phyloP scores from a whole-genome alignment of 2,113 vertebrate genomes.

The Syrmaticus mikado region DNA sequence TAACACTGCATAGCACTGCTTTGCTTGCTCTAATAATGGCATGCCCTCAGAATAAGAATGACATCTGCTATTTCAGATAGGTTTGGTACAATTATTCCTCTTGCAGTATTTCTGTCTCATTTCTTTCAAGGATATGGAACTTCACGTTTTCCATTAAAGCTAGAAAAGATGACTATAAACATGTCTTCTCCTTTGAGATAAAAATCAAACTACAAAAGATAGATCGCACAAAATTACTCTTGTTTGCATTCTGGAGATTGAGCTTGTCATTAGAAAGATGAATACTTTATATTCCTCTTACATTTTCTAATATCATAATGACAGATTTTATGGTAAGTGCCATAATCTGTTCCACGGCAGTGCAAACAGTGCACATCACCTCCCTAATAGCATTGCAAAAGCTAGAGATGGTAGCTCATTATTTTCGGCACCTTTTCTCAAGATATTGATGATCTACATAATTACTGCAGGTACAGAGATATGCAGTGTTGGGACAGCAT shows the following conservation, averaged over 20 bases:
- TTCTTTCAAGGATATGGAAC: not conserved
- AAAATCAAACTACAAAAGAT: conserved; percentile 24
- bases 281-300: conserved; percentile 6
- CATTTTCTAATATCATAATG: conserved; percentile 40
- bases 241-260: conserved; percentile 34
- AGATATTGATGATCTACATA: not conserved
- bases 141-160: conserved; percentile 20
- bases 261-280: conserved; percentile 31
- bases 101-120: not conserved
- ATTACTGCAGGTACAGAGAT: not conserved
- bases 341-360: conserved; percentile 20
- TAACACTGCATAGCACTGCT: not conserved
- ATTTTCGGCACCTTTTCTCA: not conserved
- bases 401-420: not conserved
- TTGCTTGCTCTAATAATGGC: conserved; percentile 9
- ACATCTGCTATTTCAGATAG: not conserved
- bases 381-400: not conserved
- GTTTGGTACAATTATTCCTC: not conserved
- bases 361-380: not conserved
- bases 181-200: conserved; percentile 12
- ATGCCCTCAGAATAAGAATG: not conserved
- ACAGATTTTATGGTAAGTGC: conserved; percentile 26
- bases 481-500: not conserved
- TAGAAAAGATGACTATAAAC: not conserved
- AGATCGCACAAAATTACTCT: conserved; percentile 4